A percentile compares a stretch with the other conserved stretches of the same genome.
Conservation (phyloP, 2,797 vertebrate genomes). For the Ceyx erithaca region DNA sequence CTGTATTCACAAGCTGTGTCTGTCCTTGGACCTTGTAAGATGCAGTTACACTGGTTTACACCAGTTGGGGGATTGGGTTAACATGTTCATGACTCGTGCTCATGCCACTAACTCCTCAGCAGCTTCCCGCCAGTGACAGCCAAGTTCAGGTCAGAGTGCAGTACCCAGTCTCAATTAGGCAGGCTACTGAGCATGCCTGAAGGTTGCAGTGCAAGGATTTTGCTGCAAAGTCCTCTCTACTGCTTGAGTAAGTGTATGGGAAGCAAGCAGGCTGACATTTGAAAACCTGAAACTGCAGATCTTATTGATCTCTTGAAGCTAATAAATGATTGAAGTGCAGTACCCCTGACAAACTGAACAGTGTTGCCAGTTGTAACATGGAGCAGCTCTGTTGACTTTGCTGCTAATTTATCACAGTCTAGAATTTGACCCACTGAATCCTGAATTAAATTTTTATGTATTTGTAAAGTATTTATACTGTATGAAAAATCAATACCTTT, state of each 20-base stretch:
- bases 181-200: not conserved
- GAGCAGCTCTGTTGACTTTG: not conserved
- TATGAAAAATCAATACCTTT: slow-evolving; percentile 34
- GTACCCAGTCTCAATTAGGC: not conserved
- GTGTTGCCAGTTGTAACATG: not conserved
- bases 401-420: not conserved
- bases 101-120: not conserved
- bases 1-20: not conserved
- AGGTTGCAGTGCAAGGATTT: not conserved
- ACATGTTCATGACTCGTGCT: not conserved
- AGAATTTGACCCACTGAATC: not conserved
- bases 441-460: slow-evolving; percentile 26
- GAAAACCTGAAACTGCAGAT: not conserved
- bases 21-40: not conserved
- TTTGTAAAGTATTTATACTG: not conserved
- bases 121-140: not conserved
- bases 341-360: not conserved
- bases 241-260: not conserved
- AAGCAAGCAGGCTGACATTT: not conserved
- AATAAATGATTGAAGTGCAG: slow-evolving; percentile 4
- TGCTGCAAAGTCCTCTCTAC: not conserved
- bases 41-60: not conserved
- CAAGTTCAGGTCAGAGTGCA: not conserved
- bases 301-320: slow-evolving; percentile 4
- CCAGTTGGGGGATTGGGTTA: not conserved